A percentile compares a stretch with the other conserved stretches of the same genome.
These are phyloP conservation scores for Montipora sp. DNA, from an alignment of 64 coral and sea anemone species.

Conservation along the genomic window DNA sequence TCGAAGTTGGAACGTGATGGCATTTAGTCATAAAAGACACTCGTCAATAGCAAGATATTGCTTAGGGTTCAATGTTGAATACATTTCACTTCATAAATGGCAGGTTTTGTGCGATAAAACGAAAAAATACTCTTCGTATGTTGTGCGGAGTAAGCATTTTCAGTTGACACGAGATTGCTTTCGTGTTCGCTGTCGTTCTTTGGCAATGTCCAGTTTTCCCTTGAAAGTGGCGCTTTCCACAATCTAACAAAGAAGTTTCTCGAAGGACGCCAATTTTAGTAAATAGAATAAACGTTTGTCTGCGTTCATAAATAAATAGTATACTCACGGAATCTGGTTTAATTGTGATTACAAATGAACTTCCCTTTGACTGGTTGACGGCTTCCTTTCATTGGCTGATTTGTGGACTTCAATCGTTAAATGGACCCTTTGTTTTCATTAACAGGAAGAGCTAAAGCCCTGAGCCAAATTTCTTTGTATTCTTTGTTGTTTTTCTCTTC, in stretches of 20 bases:
- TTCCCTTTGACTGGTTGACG: conserved; percentile 36
- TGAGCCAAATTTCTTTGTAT: neutral
- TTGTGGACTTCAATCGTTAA: conserved; percentile 60
- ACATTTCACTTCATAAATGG: conserved; percentile 65
- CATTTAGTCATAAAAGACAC: neutral
- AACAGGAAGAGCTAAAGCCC: neutral
- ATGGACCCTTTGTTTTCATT: conserved; percentile 75
- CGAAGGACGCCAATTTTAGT: conserved; percentile 10
- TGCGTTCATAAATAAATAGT: conserved; percentile 19
- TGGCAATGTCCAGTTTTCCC: neutral
- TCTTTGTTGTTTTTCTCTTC: neutral
- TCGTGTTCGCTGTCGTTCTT: neutral
- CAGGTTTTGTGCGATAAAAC: conserved; percentile 74
- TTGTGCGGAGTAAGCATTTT: conserved; percentile 24
- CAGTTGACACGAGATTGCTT: conserved; percentile 1
- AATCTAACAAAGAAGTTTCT: neutral
- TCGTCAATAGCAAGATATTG: conserved; percentile 63
- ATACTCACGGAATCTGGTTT: conserved; percentile 36
- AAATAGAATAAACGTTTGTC: conserved; percentile 9
- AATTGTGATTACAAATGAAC: conserved; percentile 43
- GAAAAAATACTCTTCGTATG: conserved; percentile 66
- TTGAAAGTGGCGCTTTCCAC: neutral
- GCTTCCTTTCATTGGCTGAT: conserved; percentile 53
- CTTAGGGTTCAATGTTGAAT: conserved; percentile 66
- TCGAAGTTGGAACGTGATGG: conserved; percentile 4